Evolutionary conservation across 2,888 invertebrate genomes (phyloP).

Genomic region (Drosophila seclusa): DNA sequence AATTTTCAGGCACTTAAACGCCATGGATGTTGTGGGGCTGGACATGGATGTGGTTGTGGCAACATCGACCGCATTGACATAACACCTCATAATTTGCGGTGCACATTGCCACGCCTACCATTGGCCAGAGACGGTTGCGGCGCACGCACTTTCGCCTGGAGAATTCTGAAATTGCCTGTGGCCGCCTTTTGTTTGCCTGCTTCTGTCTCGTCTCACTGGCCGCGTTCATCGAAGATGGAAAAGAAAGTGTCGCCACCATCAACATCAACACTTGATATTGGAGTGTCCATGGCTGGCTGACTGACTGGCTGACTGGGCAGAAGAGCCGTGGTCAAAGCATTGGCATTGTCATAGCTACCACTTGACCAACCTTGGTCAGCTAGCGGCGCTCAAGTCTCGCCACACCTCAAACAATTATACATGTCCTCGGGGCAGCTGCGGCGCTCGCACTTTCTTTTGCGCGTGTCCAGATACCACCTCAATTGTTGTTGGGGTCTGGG

Average conservation of each 20-base stretch:
- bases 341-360: constrained; percentile 60
- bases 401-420: constrained; percentile 71
- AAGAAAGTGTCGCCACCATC: constrained; percentile 76
- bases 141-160: constrained; percentile 76
- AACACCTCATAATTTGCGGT: constrained; percentile 79
- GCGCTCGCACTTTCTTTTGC: constrained; percentile 76
- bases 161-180: constrained; percentile 74
- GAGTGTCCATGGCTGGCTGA: constrained; percentile 3
- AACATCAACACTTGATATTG: constrained; percentile 55
- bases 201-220: not conserved
- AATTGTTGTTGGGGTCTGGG: not conserved
- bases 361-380: constrained; percentile 28
- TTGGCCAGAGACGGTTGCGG: constrained; percentile 24
- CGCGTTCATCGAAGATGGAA: constrained; percentile 44
- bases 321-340: constrained; percentile 19
- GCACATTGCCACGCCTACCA: constrained; percentile 61
- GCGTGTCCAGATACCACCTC: constrained; percentile 66
- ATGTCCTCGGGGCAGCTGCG: constrained; percentile 61
- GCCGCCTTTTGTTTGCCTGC: constrained; percentile 23
- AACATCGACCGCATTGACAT: constrained; percentile 68
- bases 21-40: constrained; percentile 22
- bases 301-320: not conserved
- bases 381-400: constrained; percentile 51
- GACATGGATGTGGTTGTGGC: constrained; percentile 33
- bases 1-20: constrained; percentile 76